Evolutionary conservation across 2,888 invertebrate genomes (phyloP).

Genomic region (Emesis furor): DNA sequence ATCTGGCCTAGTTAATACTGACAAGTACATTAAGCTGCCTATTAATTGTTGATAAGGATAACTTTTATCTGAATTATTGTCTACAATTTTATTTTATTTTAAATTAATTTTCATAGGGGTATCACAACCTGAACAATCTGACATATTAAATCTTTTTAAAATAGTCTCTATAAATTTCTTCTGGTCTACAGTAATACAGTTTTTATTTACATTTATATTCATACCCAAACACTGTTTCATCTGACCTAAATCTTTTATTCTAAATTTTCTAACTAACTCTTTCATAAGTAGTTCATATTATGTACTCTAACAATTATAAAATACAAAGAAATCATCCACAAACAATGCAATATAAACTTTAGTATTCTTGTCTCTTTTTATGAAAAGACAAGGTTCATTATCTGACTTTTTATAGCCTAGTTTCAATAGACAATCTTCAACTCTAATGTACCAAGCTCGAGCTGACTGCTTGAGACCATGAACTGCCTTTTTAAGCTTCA

Average conservation of each 20-base stretch:
- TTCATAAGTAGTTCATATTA: constrained; percentile 9
- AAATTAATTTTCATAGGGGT: not conserved
- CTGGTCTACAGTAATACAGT: constrained; percentile 28
- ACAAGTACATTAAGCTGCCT: too few species aligned
- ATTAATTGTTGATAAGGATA: constrained; percentile 13
- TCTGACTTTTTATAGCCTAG: constrained; percentile 54
- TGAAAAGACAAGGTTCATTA: constrained; percentile 32
- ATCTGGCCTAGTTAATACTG: too few species aligned
- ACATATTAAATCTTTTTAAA: not conserved
- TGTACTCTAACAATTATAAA: constrained; percentile 27
- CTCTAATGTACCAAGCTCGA: constrained; percentile 35
- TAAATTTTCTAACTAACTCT: constrained; percentile 15
- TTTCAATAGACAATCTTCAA: constrained; percentile 47
- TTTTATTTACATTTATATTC: constrained; percentile 20
- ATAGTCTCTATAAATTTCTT: not conserved
- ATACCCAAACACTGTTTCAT: constrained; percentile 27
- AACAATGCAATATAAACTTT: constrained; percentile 45
- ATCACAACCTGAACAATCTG: not conserved
- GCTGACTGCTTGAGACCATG: constrained; percentile 66
- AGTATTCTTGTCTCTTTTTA: constrained; percentile 10
- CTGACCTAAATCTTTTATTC: constrained; percentile 9
- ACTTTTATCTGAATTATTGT: not conserved
- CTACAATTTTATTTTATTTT: not conserved
- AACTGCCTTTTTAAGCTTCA: constrained; percentile 53
- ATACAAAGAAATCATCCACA: constrained; percentile 55